phyloP scores from a whole-genome alignment of 2,113 vertebrate species.

The Emydura subglobosa region DNA sequence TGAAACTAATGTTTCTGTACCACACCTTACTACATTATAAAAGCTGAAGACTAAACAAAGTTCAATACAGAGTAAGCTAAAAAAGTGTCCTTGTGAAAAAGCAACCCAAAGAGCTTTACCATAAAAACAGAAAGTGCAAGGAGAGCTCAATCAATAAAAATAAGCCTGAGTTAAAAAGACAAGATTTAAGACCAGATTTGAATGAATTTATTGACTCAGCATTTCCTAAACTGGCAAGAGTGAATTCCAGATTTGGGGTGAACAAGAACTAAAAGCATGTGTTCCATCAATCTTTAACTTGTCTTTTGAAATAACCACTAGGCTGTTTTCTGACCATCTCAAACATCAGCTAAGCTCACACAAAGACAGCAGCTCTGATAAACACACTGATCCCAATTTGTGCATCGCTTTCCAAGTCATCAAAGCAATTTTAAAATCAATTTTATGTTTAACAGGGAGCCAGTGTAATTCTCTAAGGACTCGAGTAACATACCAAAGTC shows the following conservation, averaged over 20 bases:
- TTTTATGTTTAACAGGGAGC: slow-evolving; percentile 13
- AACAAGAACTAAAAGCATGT: background rate
- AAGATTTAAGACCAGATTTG: slow-evolving; percentile 34
- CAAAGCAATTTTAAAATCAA: slow-evolving; percentile 53
- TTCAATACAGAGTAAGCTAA: background rate
- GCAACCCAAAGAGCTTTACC: background rate
- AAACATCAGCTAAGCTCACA: background rate
- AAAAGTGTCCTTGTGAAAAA: background rate
- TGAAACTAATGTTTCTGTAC: background rate
- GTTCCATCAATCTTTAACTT: background rate
- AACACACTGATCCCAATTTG: slow-evolving; percentile 20
- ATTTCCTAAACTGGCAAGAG: slow-evolving; percentile 1
- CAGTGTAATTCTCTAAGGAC: background rate
- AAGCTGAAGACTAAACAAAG: slow-evolving; percentile 8
- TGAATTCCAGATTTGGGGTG: background rate
- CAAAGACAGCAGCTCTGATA: background rate
- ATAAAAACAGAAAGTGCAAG: background rate
- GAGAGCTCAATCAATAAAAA: background rate
- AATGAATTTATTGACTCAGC: slow-evolving; percentile 12
- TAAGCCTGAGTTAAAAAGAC: background rate
- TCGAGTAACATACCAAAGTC: background rate
- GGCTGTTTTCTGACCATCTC: background rate
- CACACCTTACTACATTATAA: slow-evolving; percentile 7
- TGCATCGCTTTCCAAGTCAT: slow-evolving; percentile 29
- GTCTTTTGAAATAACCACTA: background rate